phyloP scores from a whole-genome alignment of 2,797 vertebrate genomes.

The Calcarius lapponicus region DNA sequence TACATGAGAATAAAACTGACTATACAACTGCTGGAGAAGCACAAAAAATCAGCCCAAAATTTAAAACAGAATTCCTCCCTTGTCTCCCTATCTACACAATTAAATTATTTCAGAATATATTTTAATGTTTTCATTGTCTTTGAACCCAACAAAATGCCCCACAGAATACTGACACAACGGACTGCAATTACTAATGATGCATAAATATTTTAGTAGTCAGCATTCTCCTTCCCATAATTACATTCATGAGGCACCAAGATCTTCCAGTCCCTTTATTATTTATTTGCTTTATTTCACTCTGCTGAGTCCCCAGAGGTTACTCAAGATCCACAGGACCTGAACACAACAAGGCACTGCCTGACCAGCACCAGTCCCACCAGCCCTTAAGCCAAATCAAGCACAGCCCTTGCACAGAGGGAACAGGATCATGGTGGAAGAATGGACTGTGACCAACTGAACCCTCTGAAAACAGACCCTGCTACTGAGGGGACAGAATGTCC shows the following conservation, averaged over 20 bases:
- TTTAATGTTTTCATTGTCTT: not conserved
- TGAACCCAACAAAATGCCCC: not conserved
- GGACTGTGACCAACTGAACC: not conserved
- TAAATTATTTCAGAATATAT: not conserved
- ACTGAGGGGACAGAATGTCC: not conserved
- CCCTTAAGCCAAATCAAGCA: not conserved
- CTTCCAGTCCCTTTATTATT: not conserved
- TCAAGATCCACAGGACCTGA: not conserved
- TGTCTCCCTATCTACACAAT: not conserved
- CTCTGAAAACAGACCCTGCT: not conserved
- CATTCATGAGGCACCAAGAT: not conserved
- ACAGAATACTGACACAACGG: not conserved
- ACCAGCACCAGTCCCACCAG: not conserved
- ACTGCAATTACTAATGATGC: not conserved
- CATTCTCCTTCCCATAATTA: not conserved
- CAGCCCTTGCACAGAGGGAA: not conserved
- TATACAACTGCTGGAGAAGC: not conserved
- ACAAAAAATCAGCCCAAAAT: not conserved
- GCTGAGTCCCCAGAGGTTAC: not conserved
- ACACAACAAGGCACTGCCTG: not conserved
- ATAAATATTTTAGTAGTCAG: not conserved
- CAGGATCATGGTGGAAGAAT: not conserved
- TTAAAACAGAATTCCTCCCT: not conserved
- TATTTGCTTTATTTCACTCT: not conserved
- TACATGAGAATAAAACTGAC: not conserved